A percentile compares a stretch with the other conserved stretches of the same genome.
Conservation (phyloP, 2,888 invertebrate genomes). For the Drosophila rubida region DNA sequence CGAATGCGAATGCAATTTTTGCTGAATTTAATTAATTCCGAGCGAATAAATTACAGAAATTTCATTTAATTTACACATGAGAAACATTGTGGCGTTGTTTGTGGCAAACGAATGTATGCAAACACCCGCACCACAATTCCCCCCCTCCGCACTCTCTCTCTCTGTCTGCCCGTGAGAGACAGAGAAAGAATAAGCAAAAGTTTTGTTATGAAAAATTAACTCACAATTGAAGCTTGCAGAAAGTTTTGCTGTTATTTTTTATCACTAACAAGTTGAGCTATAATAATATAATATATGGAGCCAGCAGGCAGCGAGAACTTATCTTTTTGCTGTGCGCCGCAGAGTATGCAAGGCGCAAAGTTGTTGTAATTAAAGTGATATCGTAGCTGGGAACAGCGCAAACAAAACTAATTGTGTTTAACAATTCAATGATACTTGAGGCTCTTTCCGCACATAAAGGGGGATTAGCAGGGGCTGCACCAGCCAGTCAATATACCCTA, state of each 20-base stretch:
- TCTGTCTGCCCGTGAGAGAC: background rate
- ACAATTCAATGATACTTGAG: slow-evolving; percentile 42
- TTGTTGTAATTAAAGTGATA: slow-evolving; percentile 35
- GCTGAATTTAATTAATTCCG: slow-evolving; percentile 54
- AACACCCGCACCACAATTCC: slow-evolving; percentile 7
- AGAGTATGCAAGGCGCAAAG: slow-evolving; percentile 29
- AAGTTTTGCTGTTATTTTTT: slow-evolving; percentile 41
- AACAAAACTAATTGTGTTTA: slow-evolving; percentile 61
- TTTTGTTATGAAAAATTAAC: slow-evolving; percentile 48
- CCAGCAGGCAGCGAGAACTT: slow-evolving; percentile 13
- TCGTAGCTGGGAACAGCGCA: slow-evolving; percentile 35
- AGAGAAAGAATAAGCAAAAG: slow-evolving; percentile 14
- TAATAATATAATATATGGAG: slow-evolving; percentile 8
- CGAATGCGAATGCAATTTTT: slow-evolving; percentile 39
- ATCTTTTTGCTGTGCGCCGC: slow-evolving; percentile 9
- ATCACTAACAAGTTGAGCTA: slow-evolving; percentile 22
- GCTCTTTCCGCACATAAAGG: slow-evolving; percentile 3
- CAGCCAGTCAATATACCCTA: background rate
- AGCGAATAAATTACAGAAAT: slow-evolving; percentile 53
- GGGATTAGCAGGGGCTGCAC: slow-evolving; percentile 1
- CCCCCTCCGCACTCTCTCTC: background rate
- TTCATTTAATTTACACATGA: slow-evolving; percentile 58
- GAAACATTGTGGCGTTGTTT: slow-evolving; percentile 54
- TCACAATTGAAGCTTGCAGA: slow-evolving; percentile 32
- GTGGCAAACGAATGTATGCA: slow-evolving; percentile 17